phyloP scores from a whole-genome alignment of 2,113 vertebrate genomes.

The Melanostigma gelatinosum region DNA sequence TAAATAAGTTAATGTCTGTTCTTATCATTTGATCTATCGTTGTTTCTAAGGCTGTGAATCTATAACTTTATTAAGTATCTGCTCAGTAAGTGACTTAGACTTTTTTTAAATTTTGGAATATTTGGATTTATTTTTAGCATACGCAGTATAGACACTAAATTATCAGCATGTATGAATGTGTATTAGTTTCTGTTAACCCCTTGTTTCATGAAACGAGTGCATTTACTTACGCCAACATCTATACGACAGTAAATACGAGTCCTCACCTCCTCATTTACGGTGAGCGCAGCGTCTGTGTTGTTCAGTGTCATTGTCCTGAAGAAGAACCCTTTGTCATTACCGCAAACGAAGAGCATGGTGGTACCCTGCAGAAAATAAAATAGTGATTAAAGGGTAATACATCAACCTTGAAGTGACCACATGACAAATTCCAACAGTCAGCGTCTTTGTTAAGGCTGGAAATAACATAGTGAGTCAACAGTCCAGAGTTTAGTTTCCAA shows the following conservation, averaged over 20 bases:
- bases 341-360: constrained; percentile 46
- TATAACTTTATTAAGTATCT: not conserved
- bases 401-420: not conserved
- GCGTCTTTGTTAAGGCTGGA: not conserved
- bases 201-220: too few species aligned
- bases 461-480: not conserved
- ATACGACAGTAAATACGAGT: not conserved
- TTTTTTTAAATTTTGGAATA: too few species aligned
- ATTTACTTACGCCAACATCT: not conserved
- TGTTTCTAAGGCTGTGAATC: too few species aligned
- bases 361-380: constrained; percentile 5
- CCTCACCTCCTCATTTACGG: not conserved
- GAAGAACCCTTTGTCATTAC: constrained; percentile 1
- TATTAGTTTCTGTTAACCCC: too few species aligned
- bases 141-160: not conserved
- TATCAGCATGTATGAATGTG: too few species aligned
- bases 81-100: not conserved
- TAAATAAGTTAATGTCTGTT: too few species aligned
- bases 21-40: too few species aligned
- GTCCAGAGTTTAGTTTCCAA: not conserved
- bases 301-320: not conserved
- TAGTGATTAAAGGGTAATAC: not conserved
- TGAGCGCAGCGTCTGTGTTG: rapidly evolving
- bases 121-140: not conserved
- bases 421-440: not conserved